Conservation (phyloP, 2,797 vertebrate genomes). For the Gadopsis bispinosus region DNA sequence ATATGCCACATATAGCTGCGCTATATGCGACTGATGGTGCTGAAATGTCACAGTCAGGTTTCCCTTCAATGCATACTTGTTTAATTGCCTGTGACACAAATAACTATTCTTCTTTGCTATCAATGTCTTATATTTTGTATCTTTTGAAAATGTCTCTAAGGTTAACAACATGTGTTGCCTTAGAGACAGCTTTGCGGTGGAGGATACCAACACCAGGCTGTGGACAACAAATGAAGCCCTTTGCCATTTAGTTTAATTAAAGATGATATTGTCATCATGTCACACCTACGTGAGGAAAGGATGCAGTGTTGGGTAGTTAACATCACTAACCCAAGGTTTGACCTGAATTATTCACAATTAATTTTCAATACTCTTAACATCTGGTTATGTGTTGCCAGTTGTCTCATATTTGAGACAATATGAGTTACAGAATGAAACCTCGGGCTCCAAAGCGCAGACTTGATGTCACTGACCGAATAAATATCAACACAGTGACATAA, state of each 20-base stretch:
- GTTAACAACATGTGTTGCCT: not conserved
- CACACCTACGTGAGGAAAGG: conserved; percentile 7
- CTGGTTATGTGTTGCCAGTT: not conserved
- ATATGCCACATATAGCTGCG: not conserved
- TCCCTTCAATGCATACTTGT: not conserved
- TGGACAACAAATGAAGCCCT: conserved; percentile 19
- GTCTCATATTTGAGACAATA: not conserved
- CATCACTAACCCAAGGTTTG: not conserved
- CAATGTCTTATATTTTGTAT: not conserved
- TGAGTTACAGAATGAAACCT: not conserved
- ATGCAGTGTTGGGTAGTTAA: not conserved
- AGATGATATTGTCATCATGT: conserved; percentile 21
- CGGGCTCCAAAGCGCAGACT: not conserved
- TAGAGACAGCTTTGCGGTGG: not conserved
- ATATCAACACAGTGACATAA: too few relatives aligned
- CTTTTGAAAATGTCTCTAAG: not conserved
- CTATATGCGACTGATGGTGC: not conserved
- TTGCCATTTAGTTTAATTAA: conserved; percentile 34
- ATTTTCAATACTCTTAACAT: not conserved
- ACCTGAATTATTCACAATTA: not conserved
- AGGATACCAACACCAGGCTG: not conserved
- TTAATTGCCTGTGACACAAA: not conserved
- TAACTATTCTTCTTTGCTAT: not conserved
- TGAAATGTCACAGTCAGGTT: conserved; percentile 10
- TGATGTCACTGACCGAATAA: too few relatives aligned